Base-by-base conservation (phyloP, 2,888 invertebrate genomes). In the Therioaphis trifolii region DNA sequence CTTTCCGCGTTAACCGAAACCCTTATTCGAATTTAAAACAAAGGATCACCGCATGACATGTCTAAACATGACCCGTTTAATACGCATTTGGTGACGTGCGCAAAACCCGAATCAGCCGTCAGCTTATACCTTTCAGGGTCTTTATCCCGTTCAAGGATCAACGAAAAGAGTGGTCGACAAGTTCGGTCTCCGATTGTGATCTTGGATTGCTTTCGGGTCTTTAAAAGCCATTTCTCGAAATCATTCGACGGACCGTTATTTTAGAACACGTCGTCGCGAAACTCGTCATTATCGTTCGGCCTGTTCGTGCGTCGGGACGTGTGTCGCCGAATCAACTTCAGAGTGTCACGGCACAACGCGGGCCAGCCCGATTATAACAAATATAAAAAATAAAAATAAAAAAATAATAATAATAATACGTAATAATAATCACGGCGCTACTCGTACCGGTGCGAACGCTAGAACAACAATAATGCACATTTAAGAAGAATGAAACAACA, bases 1-100 rank as follows among this genome's bases (percentile, higher is more conserved):
- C 63, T 35, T 66, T 66, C 15, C 35, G 21, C 55, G 78, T 55
- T 40, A 68, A 78, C 78, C 78, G 18, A 78, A 68, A 69, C 55
- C 52, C 40, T 78, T 69, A 69, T 78, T 78, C 68, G 68, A 78
- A 69, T 78, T 78, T 68, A 78, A 69, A 78, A 68, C 82, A 72
- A 82, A 82, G 82, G 82, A 72, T 74, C 63, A 24, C 71, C 61
- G 52, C 24, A 15, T 49, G 72, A 82, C 72, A 63, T 43, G 74
- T 72, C 72, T 49, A 61, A 82, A 72, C 78, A 72, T 46, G 46
- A 63, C 71, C 71, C 82, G 63, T 82, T 74, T 82, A 78, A 78
- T 78, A 74, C 61, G 72, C 43, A 35, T 82, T 74, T 61, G 82
- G 71, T 66, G 82, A 82, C 82, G 82, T 63, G 72, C 63, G 27